These are phyloP conservation scores for Cairina moschata DNA, from an alignment of 2,113 vertebrate species.

Conservation along the genomic window DNA sequence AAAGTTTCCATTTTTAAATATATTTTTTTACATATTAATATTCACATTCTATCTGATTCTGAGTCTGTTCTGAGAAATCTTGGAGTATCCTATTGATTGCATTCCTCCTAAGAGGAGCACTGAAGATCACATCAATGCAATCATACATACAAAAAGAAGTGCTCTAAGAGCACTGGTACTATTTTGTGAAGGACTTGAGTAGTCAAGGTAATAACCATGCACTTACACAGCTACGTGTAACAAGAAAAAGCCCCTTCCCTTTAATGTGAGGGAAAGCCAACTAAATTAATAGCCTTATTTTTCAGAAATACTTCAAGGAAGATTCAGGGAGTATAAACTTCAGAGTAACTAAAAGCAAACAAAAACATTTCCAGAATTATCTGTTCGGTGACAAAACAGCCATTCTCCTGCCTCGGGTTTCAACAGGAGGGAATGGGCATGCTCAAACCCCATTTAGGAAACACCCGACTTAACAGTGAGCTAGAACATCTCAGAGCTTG, in stretches of 20 bases:
- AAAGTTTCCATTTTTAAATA: background rate
- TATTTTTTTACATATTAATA: background rate
- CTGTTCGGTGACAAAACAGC: background rate
- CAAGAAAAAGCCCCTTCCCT: background rate
- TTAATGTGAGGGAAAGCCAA: background rate
- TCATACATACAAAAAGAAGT: background rate
- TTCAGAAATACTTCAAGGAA: background rate
- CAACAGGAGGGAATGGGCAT: background rate
- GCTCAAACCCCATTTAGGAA: background rate
- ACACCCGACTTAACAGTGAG: background rate
- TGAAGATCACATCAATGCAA: background rate
- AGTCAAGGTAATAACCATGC: background rate
- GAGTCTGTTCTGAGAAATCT: background rate
- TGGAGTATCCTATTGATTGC: background rate
- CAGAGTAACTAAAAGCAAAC: background rate
- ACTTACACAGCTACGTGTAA: background rate
- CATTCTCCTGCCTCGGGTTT: background rate
- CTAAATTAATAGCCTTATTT: background rate
- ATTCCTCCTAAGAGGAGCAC: background rate
- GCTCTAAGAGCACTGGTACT: background rate
- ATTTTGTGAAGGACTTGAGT: background rate
- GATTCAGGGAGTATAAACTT: background rate
- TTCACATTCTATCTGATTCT: background rate
- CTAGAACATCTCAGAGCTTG: background rate
- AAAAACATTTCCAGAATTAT: background rate